Percentiles rank a stretch among this genome's conserved stretches.
These are phyloP conservation scores for Bombyx mori DNA, from an alignment of 1,140 invertebrate species.

Conservation along the genomic window DNA sequence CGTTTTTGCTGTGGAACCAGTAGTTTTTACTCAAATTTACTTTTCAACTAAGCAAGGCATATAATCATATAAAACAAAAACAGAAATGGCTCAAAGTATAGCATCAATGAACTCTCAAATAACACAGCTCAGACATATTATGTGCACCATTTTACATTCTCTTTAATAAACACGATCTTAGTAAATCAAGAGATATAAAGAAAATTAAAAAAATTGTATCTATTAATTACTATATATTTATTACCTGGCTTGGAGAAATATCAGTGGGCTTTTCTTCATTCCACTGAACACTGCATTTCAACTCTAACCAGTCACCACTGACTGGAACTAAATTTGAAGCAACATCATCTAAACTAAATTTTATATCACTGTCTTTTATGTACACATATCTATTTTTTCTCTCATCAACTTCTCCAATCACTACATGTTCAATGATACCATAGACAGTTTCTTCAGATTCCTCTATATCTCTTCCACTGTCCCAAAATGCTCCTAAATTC, in stretches of 20 bases:
- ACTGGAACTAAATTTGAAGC: slow-evolving; percentile 64
- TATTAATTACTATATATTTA: not conserved
- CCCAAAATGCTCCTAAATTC: slow-evolving; percentile 47
- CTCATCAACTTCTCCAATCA: slow-evolving; percentile 70
- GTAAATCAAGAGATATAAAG: no score
- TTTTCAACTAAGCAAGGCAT: no score
- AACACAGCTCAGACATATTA: no score
- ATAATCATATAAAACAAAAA: no score
- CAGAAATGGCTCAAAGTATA: no score
- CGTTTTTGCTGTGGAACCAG: no score
- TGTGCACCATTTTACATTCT: no score
- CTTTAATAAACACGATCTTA: not conserved
- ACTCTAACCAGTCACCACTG: slow-evolving; percentile 76
- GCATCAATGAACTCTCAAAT: no score
- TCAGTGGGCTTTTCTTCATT: slow-evolving; percentile 57
- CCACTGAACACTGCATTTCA: slow-evolving; percentile 72
- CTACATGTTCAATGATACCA: slow-evolving; percentile 57
- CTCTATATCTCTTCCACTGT: slow-evolving; percentile 24
- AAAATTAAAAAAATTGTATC: not conserved
- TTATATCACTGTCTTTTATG: slow-evolving; percentile 67
- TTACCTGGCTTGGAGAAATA: slow-evolving; percentile 40
- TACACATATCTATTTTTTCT: slow-evolving; percentile 66
- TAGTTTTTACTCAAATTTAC: no score
- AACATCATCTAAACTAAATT: slow-evolving; percentile 72
- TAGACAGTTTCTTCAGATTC: slow-evolving; percentile 45